Conservation (phyloP, 2,797 vertebrate genomes). For the Varecia variegata region DNA sequence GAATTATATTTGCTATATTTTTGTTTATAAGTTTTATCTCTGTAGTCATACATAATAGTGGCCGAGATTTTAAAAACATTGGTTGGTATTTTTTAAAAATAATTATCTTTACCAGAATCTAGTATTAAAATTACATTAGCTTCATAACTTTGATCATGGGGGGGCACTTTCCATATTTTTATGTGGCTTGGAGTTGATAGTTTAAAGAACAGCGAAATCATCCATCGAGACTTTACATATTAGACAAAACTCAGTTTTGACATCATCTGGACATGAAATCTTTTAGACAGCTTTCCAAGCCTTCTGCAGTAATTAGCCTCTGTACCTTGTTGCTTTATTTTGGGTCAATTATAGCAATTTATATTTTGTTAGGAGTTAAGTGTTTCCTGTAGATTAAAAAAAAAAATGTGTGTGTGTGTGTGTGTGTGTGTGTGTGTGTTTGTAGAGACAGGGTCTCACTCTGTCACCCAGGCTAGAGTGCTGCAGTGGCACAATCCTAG, state of each 20-base stretch:
- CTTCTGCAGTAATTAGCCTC: neutral
- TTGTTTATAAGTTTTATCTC: neutral
- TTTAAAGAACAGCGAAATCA: neutral
- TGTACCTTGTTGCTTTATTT: neutral
- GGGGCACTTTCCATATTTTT: neutral
- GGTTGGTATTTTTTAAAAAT: neutral
- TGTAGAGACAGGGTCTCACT: no score
- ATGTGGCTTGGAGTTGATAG: neutral
- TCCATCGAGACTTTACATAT: neutral
- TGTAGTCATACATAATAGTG: neutral
- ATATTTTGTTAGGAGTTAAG: neutral
- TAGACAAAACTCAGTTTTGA: neutral
- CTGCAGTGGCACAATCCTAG: no score
- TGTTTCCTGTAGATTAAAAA: neutral
- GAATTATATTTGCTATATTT: neutral
- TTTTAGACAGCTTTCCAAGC: neutral
- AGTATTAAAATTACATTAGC: neutral
- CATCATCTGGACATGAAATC: neutral
- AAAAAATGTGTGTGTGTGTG: no score
- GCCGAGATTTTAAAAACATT: neutral
- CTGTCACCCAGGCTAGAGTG: no score
- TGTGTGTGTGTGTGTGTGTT: no score
- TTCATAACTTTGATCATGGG: neutral
- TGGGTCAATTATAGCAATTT: neutral
- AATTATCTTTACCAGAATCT: neutral